Evolutionary conservation across 2,797 vertebrate genomes (phyloP), one percentile per base, ranked within the genome.

Genomic region (Danio choprae): DNA sequence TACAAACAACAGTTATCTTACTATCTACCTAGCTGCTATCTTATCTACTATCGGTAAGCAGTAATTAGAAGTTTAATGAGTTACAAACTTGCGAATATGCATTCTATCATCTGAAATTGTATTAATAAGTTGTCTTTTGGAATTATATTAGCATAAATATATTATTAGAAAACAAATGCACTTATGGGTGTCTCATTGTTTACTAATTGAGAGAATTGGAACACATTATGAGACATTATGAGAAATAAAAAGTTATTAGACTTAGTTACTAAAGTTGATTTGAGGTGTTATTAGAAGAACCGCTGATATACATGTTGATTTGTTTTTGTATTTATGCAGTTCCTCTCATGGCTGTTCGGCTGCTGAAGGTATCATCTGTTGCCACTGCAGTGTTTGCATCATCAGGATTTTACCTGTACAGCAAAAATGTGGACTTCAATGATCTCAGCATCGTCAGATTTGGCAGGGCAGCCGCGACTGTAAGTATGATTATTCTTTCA

Each of bases 381-480:
- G 92, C 93, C 60, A 88, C 93, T 0, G 87, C 88, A 53, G 91
- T 90, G 22, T 89, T 96, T 0, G 92, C 94, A 50, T 91, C 96
- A 41, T 95, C 96, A 11, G 96, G 96, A n/a, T 68, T 97, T 81
- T 96, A 94, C 86, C 77, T 97, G 15, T 94, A 96, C 82, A 89
- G 84, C 85, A 92, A 88, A 79, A 93, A 91, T 74, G 80, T 97
- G 90, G 96, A 98, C 89, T 91, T 93, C 85, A 96, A 89, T 80
- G 97, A 99, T 88, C 93, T 98, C 83, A 97, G 96, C 15, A 79
- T 96, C 6, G 86, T 99, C 83, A 93, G 97, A 82, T 96, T 98
- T 29, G 95, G 96, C 84, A 93, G 98, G 89, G 96, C 98, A 2
- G 92, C 96, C 55, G 91, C 92, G 62, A 95, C 95, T 29, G 97